Percentiles rank a stretch among this genome's conserved stretches.
Conservation (phyloP, 2,797 vertebrate genomes). For the Sebastiscus tertius region DNA sequence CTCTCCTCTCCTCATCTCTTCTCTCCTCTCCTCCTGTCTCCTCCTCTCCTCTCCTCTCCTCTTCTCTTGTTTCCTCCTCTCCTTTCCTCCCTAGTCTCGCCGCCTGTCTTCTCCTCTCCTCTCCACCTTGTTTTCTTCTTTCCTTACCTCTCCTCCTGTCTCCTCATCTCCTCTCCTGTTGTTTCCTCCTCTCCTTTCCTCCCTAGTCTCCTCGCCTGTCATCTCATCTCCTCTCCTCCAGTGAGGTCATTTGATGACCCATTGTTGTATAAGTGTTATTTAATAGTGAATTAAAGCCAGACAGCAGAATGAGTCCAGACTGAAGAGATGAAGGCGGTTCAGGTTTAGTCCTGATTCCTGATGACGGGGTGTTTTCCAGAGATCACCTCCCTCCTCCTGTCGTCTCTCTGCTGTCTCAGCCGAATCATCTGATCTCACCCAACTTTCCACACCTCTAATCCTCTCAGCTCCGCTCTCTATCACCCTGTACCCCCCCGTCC, state of each 20-base stretch:
- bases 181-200: not conserved
- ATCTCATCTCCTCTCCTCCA: not conserved
- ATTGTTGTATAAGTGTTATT: too few species aligned
- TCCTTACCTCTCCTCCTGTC: not conserved
- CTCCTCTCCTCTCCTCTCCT: too few species aligned
- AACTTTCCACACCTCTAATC: constrained; percentile 52
- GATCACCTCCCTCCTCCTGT: constrained; percentile 3
- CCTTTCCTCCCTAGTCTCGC: too few species aligned
- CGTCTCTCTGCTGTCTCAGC: constrained; percentile 43
- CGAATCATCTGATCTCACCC: constrained; percentile 42
- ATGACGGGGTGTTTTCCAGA: constrained; percentile 6
- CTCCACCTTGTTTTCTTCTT: too few species aligned
- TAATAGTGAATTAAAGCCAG: not conserved
- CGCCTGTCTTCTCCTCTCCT: too few species aligned
- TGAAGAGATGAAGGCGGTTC: not conserved
- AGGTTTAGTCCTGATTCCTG: not conserved
- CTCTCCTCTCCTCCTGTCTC: not conserved
- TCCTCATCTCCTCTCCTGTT: not conserved
- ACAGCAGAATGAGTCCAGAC: not conserved
- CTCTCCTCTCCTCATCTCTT: not conserved
- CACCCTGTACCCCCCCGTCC: not conserved
- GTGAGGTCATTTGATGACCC: too few species aligned
- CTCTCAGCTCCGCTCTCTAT: constrained; percentile 3
- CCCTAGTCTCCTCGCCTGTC: not conserved
- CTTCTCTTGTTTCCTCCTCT: not conserved